These are phyloP conservation scores for Gopherus flavomarginatus DNA, from an alignment of 2,113 vertebrate species.

Conservation along the genomic window DNA sequence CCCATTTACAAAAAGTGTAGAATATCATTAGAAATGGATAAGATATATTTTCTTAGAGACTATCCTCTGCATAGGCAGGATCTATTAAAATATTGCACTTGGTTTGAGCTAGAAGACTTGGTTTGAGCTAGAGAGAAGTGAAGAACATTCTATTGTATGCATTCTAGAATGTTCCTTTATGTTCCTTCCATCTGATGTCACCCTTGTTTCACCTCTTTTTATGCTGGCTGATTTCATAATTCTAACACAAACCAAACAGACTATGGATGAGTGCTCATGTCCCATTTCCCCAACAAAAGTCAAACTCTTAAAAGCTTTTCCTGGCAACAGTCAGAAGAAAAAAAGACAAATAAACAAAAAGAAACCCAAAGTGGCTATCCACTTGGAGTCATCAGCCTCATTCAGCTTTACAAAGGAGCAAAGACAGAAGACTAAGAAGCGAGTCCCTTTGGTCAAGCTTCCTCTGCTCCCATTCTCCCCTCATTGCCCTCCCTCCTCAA, in stretches of 20 bases:
- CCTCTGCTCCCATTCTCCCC: not conserved
- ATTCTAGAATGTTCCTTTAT: not conserved
- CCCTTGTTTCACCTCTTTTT: not conserved
- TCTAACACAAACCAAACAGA: not conserved
- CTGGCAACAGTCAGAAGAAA: not conserved
- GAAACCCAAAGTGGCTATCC: not conserved
- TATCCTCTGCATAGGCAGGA: not conserved
- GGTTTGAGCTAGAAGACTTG: not conserved
- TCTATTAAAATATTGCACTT: not conserved
- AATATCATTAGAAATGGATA: not conserved
- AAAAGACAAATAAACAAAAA: not conserved
- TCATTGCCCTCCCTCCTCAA: not conserved
- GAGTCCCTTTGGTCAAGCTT: not conserved
- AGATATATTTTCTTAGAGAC: not conserved
- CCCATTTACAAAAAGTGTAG: not conserved
- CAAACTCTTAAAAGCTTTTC: not conserved
- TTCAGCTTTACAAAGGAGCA: not conserved
- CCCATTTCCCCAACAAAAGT: not conserved
- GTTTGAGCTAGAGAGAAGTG: not conserved
- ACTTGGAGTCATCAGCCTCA: not conserved
- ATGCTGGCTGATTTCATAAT: not conserved
- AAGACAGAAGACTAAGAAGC: not conserved
- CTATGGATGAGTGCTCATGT: not conserved
- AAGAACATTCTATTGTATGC: not conserved
- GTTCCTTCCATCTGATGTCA: not conserved